Evolutionary conservation across 2,113 vertebrate species (phyloP).

Genomic region (Tylochromis polylepis): DNA sequence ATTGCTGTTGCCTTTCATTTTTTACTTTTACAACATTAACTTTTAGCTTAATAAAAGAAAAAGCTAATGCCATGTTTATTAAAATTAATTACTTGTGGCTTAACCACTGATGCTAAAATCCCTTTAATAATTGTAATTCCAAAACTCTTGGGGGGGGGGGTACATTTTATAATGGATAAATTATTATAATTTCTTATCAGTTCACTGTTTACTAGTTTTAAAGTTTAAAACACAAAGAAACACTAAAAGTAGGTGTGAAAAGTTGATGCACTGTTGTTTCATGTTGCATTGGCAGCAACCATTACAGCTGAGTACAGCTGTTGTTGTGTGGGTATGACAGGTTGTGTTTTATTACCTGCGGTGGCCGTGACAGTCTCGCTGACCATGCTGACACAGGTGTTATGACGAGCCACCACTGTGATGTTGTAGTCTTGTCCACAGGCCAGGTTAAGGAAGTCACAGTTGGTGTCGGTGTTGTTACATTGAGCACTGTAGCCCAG

Average conservation of each 20-base stretch:
- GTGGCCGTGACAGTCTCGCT: constrained; percentile 42
- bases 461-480: constrained; percentile 35
- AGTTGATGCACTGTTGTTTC: not conserved
- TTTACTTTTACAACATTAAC: not conserved
- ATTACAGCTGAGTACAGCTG: not conserved
- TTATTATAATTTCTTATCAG: too few relatives aligned
- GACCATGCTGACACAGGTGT: constrained; percentile 53
- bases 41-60: not conserved
- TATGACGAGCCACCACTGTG: constrained; percentile 52
- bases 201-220: too few relatives aligned
- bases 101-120: too few relatives aligned
- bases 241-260: not conserved
- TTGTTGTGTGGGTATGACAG: not conserved
- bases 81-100: not conserved
- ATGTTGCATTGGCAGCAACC: not conserved
- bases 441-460: constrained; percentile 41
- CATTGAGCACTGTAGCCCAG: constrained; percentile 40
- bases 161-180: too few relatives aligned
- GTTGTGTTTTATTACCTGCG: constrained; percentile 54
- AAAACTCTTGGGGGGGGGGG: too few relatives aligned
- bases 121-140: too few relatives aligned
- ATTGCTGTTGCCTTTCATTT: not conserved
- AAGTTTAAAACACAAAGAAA: not conserved
- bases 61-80: not conserved
- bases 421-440: constrained; percentile 74